Evolutionary conservation across 1,140 invertebrate species (phyloP).

Genomic region (Probaryconus sp.): DNA sequence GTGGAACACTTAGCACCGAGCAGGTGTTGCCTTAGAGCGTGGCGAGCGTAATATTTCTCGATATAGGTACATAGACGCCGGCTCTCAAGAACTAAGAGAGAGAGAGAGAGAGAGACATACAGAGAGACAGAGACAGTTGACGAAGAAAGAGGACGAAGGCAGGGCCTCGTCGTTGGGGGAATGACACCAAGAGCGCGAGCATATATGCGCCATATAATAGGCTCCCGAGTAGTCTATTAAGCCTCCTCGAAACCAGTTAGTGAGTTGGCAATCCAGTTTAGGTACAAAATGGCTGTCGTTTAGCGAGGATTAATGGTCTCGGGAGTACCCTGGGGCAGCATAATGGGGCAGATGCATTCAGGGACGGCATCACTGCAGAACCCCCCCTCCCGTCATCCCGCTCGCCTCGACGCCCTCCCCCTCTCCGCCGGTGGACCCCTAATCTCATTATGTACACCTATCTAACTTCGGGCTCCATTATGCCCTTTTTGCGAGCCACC

Average conservation of each 20-base stretch:
- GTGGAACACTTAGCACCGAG: constrained; percentile 50
- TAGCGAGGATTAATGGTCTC: constrained; percentile 78
- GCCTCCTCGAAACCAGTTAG: constrained; percentile 77
- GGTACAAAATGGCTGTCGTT: constrained; percentile 80
- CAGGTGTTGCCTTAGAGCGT: constrained; percentile 40
- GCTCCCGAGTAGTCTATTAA: constrained; percentile 77
- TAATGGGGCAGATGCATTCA: constrained; percentile 78
- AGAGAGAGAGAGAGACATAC: constrained; percentile 19
- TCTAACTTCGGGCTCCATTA: constrained; percentile 72
- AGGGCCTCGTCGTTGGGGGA: constrained; percentile 34
- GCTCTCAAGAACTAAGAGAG: too few species aligned
- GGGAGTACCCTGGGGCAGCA: constrained; percentile 72
- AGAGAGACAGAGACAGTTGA: constrained; percentile 19
- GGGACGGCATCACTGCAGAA: constrained; percentile 64
- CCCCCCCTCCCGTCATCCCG: constrained; percentile 14
- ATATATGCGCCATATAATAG: constrained; percentile 71
- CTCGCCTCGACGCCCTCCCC: constrained; percentile 25
- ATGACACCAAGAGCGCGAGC: constrained; percentile 63
- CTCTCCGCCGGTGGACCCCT: too few species aligned
- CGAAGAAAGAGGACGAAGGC: too few species aligned
- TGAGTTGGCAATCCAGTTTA: constrained; percentile 79
- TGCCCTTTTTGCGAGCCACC: constrained; percentile 70
- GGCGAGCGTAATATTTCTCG: constrained; percentile 47
- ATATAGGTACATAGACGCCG: constrained; percentile 29
- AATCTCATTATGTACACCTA: constrained; percentile 76